phyloP scores from a whole-genome alignment of 30 jellyfish, hydroid and myxozoan genomes.

The Pseudorhiza aurosa region DNA sequence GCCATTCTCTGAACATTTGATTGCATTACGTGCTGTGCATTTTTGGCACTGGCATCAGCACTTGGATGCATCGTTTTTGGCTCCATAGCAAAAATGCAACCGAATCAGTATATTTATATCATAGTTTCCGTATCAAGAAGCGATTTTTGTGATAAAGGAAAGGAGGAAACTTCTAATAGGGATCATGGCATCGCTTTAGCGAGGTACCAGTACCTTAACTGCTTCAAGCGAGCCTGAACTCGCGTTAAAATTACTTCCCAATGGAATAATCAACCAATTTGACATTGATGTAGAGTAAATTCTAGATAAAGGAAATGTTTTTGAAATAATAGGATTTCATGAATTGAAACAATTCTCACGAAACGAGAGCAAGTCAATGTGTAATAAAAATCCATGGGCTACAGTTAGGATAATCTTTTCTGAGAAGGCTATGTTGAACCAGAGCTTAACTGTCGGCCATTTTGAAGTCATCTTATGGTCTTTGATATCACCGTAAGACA shows the following conservation, averaged over 20 bases:
- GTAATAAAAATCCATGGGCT: conserved; percentile 37
- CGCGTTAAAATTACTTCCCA: background rate
- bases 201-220: background rate
- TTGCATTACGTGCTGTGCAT: too few species aligned
- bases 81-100: background rate
- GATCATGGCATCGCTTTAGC: background rate
- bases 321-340: conserved; percentile 44
- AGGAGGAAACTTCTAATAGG: background rate
- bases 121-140: background rate
- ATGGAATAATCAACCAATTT: conserved; percentile 13
- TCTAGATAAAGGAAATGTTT: conserved; percentile 52
- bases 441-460: conserved; percentile 67
- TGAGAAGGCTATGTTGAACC: conserved; percentile 55
- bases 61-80: too few species aligned
- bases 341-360: conserved; percentile 64
- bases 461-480: conserved; percentile 61
- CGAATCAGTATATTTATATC: background rate
- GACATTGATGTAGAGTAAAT: conserved; percentile 18
- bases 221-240: conserved; percentile 7
- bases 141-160: background rate
- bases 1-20: too few species aligned
- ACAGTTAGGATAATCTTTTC: conserved; percentile 65
- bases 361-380: conserved; percentile 56
- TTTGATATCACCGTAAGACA: conserved; percentile 74
- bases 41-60: too few species aligned